Percentiles rank a stretch among this genome's conserved stretches.
These are phyloP conservation scores for Boulengeromyrus knoepffleri DNA, from an alignment of 2,113 vertebrate genomes.

Conservation along the genomic window DNA sequence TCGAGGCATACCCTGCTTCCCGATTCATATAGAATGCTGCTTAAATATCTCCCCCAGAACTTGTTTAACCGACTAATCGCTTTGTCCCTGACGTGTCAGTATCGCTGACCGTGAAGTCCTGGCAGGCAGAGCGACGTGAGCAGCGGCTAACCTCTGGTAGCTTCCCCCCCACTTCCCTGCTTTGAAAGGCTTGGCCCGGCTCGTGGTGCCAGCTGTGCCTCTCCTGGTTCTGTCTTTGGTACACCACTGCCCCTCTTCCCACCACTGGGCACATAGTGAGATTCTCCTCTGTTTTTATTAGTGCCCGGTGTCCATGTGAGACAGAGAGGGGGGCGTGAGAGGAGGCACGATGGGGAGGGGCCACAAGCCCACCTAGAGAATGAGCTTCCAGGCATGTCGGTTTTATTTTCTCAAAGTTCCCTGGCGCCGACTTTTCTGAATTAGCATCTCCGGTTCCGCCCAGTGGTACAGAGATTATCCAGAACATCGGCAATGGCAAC, in stretches of 20 bases:
- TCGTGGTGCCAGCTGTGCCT: not conserved
- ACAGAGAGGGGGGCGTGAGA: constrained; percentile 2
- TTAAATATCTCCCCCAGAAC: not conserved
- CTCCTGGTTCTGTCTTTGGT: not conserved
- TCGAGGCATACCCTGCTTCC: not conserved
- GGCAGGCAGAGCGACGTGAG: not conserved
- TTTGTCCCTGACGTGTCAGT: not conserved
- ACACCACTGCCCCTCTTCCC: not conserved
- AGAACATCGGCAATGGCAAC: constrained; percentile 65
- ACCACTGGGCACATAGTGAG: not conserved
- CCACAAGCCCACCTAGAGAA: constrained; percentile 80
- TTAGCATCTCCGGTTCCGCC: constrained; percentile 75
- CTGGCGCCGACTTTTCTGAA: constrained; percentile 72
- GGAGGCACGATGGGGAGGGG: constrained; percentile 51
- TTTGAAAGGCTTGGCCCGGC: not conserved
- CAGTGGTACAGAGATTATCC: constrained; percentile 71
- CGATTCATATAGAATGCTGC: not conserved
- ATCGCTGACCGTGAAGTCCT: not conserved
- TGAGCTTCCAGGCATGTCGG: constrained; percentile 69
- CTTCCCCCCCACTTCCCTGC: no score
- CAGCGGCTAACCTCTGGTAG: not conserved
- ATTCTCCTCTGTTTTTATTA: constrained; percentile 22
- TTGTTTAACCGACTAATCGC: not conserved
- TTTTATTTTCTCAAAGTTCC: constrained; percentile 80
- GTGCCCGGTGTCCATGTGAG: constrained; percentile 4